Conservation (phyloP, 2,797 vertebrate species). For the Buceros bicornis region DNA sequence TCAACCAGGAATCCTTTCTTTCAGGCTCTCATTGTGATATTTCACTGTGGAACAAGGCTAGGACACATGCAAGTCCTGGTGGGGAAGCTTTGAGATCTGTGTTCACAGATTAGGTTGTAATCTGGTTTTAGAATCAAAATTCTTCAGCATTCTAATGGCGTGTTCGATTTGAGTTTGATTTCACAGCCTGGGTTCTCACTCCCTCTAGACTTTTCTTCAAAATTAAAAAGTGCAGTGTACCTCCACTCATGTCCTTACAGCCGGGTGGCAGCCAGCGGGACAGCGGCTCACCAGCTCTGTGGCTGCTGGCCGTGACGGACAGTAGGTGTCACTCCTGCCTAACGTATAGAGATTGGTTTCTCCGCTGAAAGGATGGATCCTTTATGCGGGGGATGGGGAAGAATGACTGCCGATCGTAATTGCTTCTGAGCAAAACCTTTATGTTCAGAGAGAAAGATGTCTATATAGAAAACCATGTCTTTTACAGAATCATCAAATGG, state of each 20-base stretch:
- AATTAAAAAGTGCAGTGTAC: neutral
- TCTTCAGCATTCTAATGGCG: accelerated
- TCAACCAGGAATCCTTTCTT: neutral
- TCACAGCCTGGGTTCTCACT: accelerated
- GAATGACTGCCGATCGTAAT: neutral
- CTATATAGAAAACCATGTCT: neutral
- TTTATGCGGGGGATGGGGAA: accelerated
- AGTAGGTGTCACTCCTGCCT: constrained; percentile 71
- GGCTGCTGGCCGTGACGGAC: neutral
- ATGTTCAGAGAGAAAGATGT: neutral
- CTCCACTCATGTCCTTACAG: accelerated
- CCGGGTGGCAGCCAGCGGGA: accelerated
- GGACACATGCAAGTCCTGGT: accelerated
- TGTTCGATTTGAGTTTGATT: neutral
- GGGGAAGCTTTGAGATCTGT: neutral
- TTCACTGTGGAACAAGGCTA: neutral
- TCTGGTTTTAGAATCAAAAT: neutral
- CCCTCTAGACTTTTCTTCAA: neutral
- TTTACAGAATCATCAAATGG: neutral
- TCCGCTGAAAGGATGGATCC: too few relatives aligned
- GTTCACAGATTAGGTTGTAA: neutral
- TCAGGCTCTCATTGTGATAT: neutral
- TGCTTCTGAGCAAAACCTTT: neutral
- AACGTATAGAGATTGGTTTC: neutral
- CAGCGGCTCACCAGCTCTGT: accelerated